Evolutionary conservation across 2,888 invertebrate species (phyloP).

Genomic region (Patella ulyssiponensis): DNA sequence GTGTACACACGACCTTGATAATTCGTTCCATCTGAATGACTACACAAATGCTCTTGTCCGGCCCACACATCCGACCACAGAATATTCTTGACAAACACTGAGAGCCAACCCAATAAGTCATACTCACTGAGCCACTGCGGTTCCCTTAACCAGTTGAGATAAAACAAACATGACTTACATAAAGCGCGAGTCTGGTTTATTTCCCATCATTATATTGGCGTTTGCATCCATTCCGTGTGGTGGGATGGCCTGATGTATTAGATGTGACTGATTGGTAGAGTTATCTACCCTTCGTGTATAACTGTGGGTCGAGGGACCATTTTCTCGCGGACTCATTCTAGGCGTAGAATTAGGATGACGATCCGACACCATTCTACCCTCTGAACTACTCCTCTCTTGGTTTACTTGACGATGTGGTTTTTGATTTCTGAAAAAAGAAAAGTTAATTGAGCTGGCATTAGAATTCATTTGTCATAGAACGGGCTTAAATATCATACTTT

Average conservation of each 20-base stretch:
- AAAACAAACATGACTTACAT: too few species aligned
- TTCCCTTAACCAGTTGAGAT: too few species aligned
- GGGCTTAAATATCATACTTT: too few species aligned
- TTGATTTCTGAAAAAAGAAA: slow-evolving; percentile 27
- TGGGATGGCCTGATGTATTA: slow-evolving; percentile 28
- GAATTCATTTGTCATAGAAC: too few species aligned
- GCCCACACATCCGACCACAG: too few species aligned
- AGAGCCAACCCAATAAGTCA: too few species aligned
- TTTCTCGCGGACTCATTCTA: slow-evolving; percentile 55
- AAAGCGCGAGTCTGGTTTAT: slow-evolving; percentile 6
- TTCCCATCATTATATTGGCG: slow-evolving; percentile 23
- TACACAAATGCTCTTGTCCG: too few species aligned
- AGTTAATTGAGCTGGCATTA: too few species aligned
- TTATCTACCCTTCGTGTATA: slow-evolving; percentile 30
- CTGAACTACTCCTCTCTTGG: slow-evolving; percentile 43
- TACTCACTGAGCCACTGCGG: too few species aligned
- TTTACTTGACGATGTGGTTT: slow-evolving; percentile 43
- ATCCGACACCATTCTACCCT: slow-evolving; percentile 28
- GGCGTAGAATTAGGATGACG: slow-evolving; percentile 36
- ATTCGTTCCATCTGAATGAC: too few species aligned
- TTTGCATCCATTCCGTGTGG: slow-evolving; percentile 24
- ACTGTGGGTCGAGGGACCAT: slow-evolving; percentile 40
- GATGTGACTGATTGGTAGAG: slow-evolving; percentile 35
- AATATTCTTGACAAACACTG: too few species aligned
- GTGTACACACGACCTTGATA: too few species aligned